phyloP scores from a whole-genome alignment of 2,113 vertebrate species.

The Nettapus auritus region DNA sequence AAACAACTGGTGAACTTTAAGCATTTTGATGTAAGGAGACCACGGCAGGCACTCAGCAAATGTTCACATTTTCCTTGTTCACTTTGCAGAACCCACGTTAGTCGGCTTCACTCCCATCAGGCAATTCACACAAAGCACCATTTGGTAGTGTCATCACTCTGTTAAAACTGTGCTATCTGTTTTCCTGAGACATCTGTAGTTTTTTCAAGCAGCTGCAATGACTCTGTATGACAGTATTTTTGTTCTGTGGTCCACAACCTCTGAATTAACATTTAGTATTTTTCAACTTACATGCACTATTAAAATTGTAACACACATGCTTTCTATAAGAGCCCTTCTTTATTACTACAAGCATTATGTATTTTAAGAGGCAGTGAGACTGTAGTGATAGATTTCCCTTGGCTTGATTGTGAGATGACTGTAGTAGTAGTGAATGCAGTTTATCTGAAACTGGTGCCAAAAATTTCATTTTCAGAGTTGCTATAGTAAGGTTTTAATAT shows the following conservation, averaged over 20 bases:
- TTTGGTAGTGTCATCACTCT: not conserved
- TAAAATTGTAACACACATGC: not conserved
- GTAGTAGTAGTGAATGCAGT: rapidly evolving
- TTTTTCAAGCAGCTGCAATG: not conserved
- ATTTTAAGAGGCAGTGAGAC: rapidly evolving
- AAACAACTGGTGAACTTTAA: not conserved
- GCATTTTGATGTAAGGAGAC: not conserved
- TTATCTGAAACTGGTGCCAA: not conserved
- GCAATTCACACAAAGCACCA: not conserved
- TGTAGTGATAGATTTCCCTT: not conserved
- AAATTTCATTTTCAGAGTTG: not conserved
- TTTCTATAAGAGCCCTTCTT: not conserved
- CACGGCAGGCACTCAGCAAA: not conserved
- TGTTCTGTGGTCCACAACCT: rapidly evolving
- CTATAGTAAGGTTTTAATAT: not conserved
- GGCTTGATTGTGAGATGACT: not conserved
- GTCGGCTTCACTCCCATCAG: not conserved
- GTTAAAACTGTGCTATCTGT: rapidly evolving
- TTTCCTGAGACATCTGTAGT: not conserved
- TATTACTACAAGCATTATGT: rapidly evolving
- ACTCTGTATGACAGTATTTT: not conserved
- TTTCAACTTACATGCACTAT: rapidly evolving
- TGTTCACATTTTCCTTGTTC: rapidly evolving
- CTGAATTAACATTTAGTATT: rapidly evolving
- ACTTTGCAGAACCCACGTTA: rapidly evolving